Percentiles rank a stretch among this genome's conserved stretches.
Evolutionary conservation across 2,888 invertebrate genomes (phyloP).

Genomic region (Pyrrhia umbra): DNA sequence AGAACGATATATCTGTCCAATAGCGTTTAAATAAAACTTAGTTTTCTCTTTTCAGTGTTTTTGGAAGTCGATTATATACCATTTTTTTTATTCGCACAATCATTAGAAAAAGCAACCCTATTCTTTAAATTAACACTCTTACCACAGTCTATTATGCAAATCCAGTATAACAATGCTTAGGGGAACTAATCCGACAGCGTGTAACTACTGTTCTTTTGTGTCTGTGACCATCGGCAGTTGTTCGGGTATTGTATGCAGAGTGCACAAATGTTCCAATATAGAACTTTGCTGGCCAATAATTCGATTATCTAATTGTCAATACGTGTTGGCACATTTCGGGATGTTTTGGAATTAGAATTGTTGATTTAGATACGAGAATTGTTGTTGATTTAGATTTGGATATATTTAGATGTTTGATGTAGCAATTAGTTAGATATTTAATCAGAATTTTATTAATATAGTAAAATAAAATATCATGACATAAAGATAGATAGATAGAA

Average conservation of each 20-base stretch:
- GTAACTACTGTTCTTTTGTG: constrained; percentile 51
- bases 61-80: too few species aligned
- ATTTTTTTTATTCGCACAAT: too few species aligned
- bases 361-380: constrained; percentile 7
- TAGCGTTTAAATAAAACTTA: too few species aligned
- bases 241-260: constrained; percentile 32
- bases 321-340: constrained; percentile 38
- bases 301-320: constrained; percentile 51
- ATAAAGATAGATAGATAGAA: too few species aligned
- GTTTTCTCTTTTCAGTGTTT: too few species aligned
- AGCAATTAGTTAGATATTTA: not conserved
- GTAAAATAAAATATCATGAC: too few species aligned
- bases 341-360: not conserved
- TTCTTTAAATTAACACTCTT: constrained; percentile 19
- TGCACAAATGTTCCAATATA: constrained; percentile 49
- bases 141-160: constrained; percentile 34
- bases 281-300: constrained; percentile 44
- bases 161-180: constrained; percentile 50
- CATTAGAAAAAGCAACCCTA: not conserved
- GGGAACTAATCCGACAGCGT: constrained; percentile 33
- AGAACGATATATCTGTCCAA: too few species aligned
- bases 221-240: constrained; percentile 29
- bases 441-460: too few species aligned
- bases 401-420: not conserved
- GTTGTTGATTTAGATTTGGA: constrained; percentile 13